A percentile compares a stretch with the other conserved stretches of the same genome.
Evolutionary conservation across 2,888 invertebrate genomes (phyloP).

Genomic region (Drosophila setosimentum): DNA sequence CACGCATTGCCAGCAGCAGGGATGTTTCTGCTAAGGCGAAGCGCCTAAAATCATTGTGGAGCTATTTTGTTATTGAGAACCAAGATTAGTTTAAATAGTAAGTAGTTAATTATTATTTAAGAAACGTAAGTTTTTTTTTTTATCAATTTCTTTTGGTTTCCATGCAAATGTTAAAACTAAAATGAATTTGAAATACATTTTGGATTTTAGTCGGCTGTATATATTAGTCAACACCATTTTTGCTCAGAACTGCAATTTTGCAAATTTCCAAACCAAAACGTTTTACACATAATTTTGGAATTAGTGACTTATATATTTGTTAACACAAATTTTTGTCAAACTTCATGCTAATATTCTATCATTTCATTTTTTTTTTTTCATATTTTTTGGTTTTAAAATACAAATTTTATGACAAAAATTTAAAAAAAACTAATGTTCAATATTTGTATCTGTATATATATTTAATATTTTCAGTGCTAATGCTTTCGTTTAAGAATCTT

Average conservation of each 20-base stretch:
- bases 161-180: background rate
- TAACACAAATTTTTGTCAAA: background rate
- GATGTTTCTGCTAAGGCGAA: constrained; percentile 5
- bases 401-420: background rate
- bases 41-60: background rate
- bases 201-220: background rate
- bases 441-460: background rate
- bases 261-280: background rate
- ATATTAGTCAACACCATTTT: no score
- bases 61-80: background rate
- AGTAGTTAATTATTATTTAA: background rate
- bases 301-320: no score
- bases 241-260: background rate
- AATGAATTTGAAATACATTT: background rate
- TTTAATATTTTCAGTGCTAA: background rate
- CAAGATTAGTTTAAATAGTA: background rate
- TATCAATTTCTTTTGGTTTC: background rate
- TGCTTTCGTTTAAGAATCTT: background rate
- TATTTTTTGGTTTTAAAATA: background rate
- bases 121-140: rapidly evolving
- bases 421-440: background rate
- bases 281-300: background rate
- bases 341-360: no score
- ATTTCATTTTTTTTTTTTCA: background rate
- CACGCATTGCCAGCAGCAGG: constrained; percentile 31